A percentile compares a stretch with the other conserved stretches of the same genome.
These are phyloP conservation scores for Syngnathus scovelli DNA, from an alignment of 2,113 vertebrate species.

Conservation along the genomic window DNA sequence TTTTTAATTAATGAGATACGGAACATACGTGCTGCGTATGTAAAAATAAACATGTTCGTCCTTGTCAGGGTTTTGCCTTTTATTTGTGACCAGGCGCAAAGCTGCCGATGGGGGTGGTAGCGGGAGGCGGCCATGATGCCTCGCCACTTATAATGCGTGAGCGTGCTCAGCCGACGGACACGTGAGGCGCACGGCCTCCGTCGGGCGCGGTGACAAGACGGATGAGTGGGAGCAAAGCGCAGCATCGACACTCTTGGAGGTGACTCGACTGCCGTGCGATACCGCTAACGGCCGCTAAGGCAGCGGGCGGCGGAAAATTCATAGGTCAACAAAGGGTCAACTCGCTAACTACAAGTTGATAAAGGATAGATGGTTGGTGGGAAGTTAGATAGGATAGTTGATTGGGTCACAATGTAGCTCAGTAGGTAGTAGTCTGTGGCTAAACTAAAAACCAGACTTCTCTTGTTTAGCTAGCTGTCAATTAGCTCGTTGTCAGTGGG, in stretches of 20 bases:
- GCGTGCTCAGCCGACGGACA: conserved; percentile 60
- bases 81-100: conserved; percentile 41
- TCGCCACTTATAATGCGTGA: conserved; percentile 59
- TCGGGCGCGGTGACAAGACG: conserved; percentile 50
- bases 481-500: conserved; percentile 48
- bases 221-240: conserved; percentile 58
- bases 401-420: too few relatives aligned
- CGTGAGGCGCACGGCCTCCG: conserved; percentile 52
- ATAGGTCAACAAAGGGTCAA: too few relatives aligned
- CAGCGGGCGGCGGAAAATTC: too few relatives aligned
- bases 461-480: conserved; percentile 48
- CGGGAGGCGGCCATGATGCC: not conserved
- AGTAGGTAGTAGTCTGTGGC: too few relatives aligned
- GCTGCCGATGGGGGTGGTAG: conserved; percentile 29
- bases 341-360: too few relatives aligned
- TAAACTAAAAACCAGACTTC: not conserved
- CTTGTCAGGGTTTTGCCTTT: conserved; percentile 60
- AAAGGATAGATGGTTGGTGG: too few relatives aligned
- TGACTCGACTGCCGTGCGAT: conserved; percentile 52
- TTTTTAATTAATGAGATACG: conserved; percentile 19
- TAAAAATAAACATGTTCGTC: conserved; percentile 50
- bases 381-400: too few relatives aligned
- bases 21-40: conserved; percentile 43
- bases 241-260: conserved; percentile 63
- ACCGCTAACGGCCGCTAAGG: not conserved